These are phyloP conservation scores for Nematopogon swammerdamellus DNA, from an alignment of 2,888 invertebrate genomes.

Conservation along the genomic window DNA sequence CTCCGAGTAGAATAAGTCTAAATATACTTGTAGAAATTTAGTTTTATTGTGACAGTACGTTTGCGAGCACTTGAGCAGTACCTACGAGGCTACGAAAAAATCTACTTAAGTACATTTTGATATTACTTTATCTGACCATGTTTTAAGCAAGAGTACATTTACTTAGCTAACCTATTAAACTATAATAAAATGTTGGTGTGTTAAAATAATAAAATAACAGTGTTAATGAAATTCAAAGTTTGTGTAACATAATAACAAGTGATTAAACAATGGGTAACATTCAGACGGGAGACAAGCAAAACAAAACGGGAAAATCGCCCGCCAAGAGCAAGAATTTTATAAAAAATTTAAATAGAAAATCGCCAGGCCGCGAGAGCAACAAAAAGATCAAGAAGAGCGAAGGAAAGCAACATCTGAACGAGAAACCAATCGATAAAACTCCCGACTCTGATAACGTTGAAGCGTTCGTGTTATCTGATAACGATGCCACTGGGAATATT, in stretches of 20 bases:
- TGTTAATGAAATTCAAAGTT: too few relatives aligned
- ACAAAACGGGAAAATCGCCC: slow-evolving; percentile 53
- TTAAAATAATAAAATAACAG: too few relatives aligned
- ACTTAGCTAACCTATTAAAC: too few relatives aligned
- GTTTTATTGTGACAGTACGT: too few relatives aligned
- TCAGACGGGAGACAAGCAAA: slow-evolving; percentile 49
- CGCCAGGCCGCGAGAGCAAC: slow-evolving; percentile 37
- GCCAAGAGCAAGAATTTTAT: slow-evolving; percentile 56
- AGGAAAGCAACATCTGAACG: slow-evolving; percentile 31
- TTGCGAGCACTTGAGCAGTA: too few relatives aligned
- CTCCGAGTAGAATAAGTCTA: not conserved
- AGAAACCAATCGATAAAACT: slow-evolving; percentile 42
- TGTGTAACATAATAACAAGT: too few relatives aligned
- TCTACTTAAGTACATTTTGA: too few relatives aligned
- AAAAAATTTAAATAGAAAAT: slow-evolving; percentile 44
- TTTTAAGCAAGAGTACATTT: too few relatives aligned
- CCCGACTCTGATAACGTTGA: slow-evolving; percentile 49
- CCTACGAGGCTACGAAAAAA: too few relatives aligned
- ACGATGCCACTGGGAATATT: slow-evolving; percentile 47
- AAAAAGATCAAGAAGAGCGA: slow-evolving; percentile 40
- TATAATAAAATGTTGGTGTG: too few relatives aligned
- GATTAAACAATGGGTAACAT: slow-evolving; percentile 47
- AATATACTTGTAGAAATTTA: too few relatives aligned
- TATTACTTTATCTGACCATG: too few relatives aligned
- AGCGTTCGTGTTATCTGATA: slow-evolving; percentile 38